phyloP scores from a whole-genome alignment of 2,113 vertebrate genomes.

The Bubo blakistoni region DNA sequence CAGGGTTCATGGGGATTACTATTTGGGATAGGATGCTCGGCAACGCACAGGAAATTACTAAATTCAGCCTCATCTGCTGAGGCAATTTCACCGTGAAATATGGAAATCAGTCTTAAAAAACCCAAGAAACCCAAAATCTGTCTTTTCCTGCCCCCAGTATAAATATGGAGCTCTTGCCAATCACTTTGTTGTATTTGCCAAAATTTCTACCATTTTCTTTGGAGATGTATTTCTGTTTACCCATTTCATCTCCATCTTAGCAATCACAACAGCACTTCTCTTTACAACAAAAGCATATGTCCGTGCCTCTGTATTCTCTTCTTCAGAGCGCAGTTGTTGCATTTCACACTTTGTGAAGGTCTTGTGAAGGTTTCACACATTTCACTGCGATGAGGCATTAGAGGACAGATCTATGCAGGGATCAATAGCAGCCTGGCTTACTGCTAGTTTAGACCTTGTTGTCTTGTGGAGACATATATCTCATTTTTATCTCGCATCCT shows the following conservation, averaged over 20 bases:
- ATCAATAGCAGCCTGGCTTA: not conserved
- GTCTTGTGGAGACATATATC: not conserved
- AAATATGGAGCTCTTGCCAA: not conserved
- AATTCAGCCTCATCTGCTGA: not conserved
- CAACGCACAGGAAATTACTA: not conserved
- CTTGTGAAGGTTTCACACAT: not conserved
- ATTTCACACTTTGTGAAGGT: not conserved
- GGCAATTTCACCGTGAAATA: not conserved
- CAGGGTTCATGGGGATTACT: not conserved
- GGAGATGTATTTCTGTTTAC: not conserved
- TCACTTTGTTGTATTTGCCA: not conserved
- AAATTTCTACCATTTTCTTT: not conserved
- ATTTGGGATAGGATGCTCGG: not conserved
- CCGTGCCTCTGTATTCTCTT: not conserved
- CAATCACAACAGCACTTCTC: not conserved
- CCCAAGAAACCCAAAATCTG: not conserved
- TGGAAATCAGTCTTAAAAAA: not conserved
- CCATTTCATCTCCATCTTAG: not conserved
- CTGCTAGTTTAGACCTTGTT: not conserved
- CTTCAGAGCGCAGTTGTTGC: not conserved
- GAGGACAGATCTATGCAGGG: not conserved
- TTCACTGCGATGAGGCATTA: not conserved
- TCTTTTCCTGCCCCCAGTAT: not conserved
- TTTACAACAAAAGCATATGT: accelerated
- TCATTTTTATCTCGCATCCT: not conserved